Evolutionary conservation across 2,113 vertebrate species (phyloP).

Genomic region (Leucoraja erinaceus): DNA sequence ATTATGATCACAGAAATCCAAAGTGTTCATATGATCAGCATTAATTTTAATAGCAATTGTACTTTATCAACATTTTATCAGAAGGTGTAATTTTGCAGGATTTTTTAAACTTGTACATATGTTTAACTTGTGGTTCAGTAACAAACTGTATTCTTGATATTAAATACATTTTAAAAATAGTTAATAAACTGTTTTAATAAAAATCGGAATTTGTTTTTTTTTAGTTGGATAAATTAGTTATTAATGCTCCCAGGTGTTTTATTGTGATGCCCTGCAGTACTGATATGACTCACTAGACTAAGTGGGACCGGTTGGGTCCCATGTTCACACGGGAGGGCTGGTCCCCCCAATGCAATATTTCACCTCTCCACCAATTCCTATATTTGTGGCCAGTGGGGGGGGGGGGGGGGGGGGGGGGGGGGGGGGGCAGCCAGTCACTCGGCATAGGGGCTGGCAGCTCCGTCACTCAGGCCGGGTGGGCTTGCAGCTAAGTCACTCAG

Average conservation of each 20-base stretch:
- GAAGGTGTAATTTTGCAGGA: neutral
- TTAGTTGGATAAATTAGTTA: neutral
- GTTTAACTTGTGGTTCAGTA: constrained; percentile 23
- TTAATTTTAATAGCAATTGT: constrained; percentile 16
- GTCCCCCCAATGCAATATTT: too few species aligned
- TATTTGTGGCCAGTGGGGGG: too few species aligned
- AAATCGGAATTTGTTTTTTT: neutral
- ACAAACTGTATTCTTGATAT: neutral
- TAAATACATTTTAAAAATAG: neutral
- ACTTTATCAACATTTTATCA: neutral
- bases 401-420: too few species aligned
- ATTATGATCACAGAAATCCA: neutral
- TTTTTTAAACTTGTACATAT: neutral
- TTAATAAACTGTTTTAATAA: neutral
- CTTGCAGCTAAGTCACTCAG: too few species aligned
- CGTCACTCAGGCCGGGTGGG: too few species aligned
- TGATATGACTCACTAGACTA: neutral
- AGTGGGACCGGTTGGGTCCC: too few species aligned
- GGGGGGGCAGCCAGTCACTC: too few species aligned
- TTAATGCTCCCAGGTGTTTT: neutral
- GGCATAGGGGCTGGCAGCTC: too few species aligned
- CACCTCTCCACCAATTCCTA: too few species aligned
- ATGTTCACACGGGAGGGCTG: too few species aligned
- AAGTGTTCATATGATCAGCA: neutral
- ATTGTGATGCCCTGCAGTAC: neutral